These are phyloP conservation scores for Rhyzopertha dominica DNA, from an alignment of 1,140 invertebrate genomes.

Conservation along the genomic window DNA sequence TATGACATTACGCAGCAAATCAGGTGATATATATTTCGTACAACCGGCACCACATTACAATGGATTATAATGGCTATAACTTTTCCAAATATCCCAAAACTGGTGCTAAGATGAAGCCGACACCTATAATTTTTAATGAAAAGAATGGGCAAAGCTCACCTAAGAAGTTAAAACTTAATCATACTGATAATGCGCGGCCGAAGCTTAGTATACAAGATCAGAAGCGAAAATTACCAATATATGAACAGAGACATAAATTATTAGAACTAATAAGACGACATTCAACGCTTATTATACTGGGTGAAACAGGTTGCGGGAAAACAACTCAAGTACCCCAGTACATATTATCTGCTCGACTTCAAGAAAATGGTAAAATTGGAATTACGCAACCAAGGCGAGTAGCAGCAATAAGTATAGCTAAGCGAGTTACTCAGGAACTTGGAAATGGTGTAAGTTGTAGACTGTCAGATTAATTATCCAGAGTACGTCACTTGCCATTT, in stretches of 20 bases:
- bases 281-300: constrained; percentile 71
- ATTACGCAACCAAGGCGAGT: constrained; percentile 88
- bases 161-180: too few relatives aligned
- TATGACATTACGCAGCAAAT: too few relatives aligned
- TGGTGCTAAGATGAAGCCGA: too few relatives aligned
- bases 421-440: constrained; percentile 78
- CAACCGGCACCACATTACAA: too few relatives aligned
- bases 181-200: constrained; percentile 24
- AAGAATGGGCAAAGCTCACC: too few relatives aligned
- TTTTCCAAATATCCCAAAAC: too few relatives aligned
- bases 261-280: constrained; percentile 52
- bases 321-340: constrained; percentile 88
- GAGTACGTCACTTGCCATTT: too few relatives aligned
- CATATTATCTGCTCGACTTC: constrained; percentile 56
- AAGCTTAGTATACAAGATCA: constrained; percentile 48
- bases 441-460: constrained; percentile 38
- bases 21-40: too few relatives aligned
- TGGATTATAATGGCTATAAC: too few relatives aligned
- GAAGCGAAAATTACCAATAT: constrained; percentile 50
- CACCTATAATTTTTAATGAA: too few relatives aligned
- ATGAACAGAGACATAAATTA: constrained; percentile 50
- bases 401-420: constrained; percentile 85
- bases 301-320: constrained; percentile 87
- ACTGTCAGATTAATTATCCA: too few relatives aligned
- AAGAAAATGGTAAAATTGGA: constrained; percentile 59